Conservation (phyloP, 2,888 invertebrate species). For the Protodeltote pygarga region DNA sequence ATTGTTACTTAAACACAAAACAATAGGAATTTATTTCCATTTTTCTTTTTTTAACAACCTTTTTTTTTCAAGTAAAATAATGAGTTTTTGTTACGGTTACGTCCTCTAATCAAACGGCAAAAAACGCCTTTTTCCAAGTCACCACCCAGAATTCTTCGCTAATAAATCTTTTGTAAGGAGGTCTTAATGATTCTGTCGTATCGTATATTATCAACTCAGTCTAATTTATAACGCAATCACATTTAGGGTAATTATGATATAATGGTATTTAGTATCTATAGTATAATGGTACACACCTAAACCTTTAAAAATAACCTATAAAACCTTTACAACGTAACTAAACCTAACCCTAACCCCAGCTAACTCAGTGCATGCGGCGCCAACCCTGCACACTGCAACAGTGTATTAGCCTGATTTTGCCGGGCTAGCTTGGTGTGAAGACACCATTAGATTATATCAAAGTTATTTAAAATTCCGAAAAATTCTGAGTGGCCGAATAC, state of each 20-base stretch:
- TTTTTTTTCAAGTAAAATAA: constrained; percentile 30
- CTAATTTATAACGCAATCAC: constrained; percentile 19
- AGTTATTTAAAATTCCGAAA: too few relatives aligned
- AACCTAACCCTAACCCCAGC: too few relatives aligned
- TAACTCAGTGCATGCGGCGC: too few relatives aligned
- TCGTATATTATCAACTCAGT: constrained; percentile 10
- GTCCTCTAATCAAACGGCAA: constrained; percentile 40
- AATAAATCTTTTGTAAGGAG: constrained; percentile 32
- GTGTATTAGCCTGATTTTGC: too few relatives aligned
- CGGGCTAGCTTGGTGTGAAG: too few relatives aligned
- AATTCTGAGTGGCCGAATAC: too few relatives aligned
- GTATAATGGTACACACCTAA: too few relatives aligned
- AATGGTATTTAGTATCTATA: too few relatives aligned
- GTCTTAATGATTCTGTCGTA: constrained; percentile 17
- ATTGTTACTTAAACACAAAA: constrained; percentile 21
- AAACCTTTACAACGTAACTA: too few relatives aligned
- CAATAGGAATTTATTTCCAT: constrained; percentile 20
- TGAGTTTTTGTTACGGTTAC: constrained; percentile 27
- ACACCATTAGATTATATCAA: too few relatives aligned
- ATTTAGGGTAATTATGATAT: constrained; percentile 13
- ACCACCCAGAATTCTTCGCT: constrained; percentile 17
- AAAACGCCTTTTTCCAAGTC: constrained; percentile 37
- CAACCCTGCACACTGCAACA: too few relatives aligned
- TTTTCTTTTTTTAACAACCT: constrained; percentile 7
- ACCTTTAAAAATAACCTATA: too few relatives aligned